Percentiles rank a stretch among this genome's conserved stretches.
Evolutionary conservation across 2,888 invertebrate species (phyloP).

Genomic region (Ypsolopha sequella): DNA sequence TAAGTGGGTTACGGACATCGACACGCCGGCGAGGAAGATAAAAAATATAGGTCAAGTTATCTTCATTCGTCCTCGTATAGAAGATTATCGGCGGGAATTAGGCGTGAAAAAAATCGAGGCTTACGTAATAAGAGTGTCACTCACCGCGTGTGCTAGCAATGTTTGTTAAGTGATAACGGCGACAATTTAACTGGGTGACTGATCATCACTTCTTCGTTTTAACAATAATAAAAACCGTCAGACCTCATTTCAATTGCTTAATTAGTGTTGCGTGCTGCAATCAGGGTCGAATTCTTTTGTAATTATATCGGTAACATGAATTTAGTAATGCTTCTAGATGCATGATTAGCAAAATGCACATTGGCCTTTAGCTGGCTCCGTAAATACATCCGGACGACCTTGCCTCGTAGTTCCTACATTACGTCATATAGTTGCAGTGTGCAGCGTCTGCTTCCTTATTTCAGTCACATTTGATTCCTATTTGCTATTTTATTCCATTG

Average conservation of each 20-base stretch:
- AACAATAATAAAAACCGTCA: no score
- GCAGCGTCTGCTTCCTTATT: slow-evolving; percentile 35
- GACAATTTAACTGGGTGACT: slow-evolving; percentile 2
- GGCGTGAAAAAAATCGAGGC: slow-evolving; percentile 39
- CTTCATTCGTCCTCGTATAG: slow-evolving; percentile 63
- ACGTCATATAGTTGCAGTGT: slow-evolving; percentile 39
- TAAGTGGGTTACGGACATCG: slow-evolving; percentile 59
- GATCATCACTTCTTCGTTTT: not conserved
- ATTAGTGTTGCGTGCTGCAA: no score
- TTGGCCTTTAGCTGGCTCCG: slow-evolving; percentile 36
- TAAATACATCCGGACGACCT: slow-evolving; percentile 57
- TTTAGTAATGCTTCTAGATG: slow-evolving; percentile 6
- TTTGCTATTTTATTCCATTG: not conserved
- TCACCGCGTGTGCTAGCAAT: slow-evolving; percentile 9
- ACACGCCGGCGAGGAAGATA: slow-evolving; percentile 50
- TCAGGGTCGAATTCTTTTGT: no score
- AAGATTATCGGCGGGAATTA: slow-evolving; percentile 57
- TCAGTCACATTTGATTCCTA: not conserved
- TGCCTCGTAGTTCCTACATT: slow-evolving; percentile 55
- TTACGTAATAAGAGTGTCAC: slow-evolving; percentile 35
- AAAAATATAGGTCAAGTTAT: slow-evolving; percentile 71
- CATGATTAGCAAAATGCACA: slow-evolving; percentile 43
- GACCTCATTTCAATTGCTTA: no score
- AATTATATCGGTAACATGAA: no score
- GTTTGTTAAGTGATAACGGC: slow-evolving; percentile 6